Percentiles rank a stretch among this genome's conserved stretches.
Evolutionary conservation across 2,888 invertebrate genomes (phyloP).

Genomic region (Drosophila demipolita): DNA sequence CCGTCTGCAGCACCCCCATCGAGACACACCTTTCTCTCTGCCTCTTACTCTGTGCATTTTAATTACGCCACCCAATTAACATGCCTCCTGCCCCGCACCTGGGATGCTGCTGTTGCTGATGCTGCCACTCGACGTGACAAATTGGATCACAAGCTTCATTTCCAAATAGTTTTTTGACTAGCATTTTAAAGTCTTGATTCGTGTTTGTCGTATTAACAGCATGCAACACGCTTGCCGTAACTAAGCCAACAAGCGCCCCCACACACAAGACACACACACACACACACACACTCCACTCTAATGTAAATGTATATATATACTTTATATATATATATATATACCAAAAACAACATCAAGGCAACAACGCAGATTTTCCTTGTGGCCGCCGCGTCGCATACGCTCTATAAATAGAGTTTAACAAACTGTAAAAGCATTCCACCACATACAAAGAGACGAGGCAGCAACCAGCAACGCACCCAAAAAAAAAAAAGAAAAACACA

Average conservation of each 20-base stretch:
- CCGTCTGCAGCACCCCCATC: constrained; percentile 23
- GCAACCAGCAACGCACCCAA: constrained; percentile 47
- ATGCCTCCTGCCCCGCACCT: constrained; percentile 13
- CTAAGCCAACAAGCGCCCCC: constrained; percentile 75
- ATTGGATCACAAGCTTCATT: constrained; percentile 49
- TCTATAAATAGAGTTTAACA: constrained; percentile 80
- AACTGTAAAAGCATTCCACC: constrained; percentile 79
- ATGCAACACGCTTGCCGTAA: constrained; percentile 45
- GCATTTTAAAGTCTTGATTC: constrained; percentile 53
- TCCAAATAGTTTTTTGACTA: constrained; percentile 45
- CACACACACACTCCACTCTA: neutral
- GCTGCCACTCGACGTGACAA: constrained; percentile 45
- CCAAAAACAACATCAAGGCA: constrained; percentile 47
- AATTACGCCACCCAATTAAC: constrained; percentile 74
- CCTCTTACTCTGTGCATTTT: constrained; percentile 44
- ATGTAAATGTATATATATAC: constrained; percentile 36
- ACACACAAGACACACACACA: constrained; percentile 38
- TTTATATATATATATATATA: constrained; percentile 14
- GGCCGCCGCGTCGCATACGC: constrained; percentile 67
- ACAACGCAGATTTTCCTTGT: constrained; percentile 61
- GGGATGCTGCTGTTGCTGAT: neutral
- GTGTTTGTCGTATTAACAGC: constrained; percentile 73
- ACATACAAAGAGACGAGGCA: constrained; percentile 66
- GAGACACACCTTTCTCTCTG: constrained; percentile 11
- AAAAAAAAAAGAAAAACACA: constrained; percentile 30